Evolutionary conservation across 2,113 vertebrate genomes (phyloP), one percentile per base, ranked within the genome.

Genomic region (Nematolebias whitei): DNA sequence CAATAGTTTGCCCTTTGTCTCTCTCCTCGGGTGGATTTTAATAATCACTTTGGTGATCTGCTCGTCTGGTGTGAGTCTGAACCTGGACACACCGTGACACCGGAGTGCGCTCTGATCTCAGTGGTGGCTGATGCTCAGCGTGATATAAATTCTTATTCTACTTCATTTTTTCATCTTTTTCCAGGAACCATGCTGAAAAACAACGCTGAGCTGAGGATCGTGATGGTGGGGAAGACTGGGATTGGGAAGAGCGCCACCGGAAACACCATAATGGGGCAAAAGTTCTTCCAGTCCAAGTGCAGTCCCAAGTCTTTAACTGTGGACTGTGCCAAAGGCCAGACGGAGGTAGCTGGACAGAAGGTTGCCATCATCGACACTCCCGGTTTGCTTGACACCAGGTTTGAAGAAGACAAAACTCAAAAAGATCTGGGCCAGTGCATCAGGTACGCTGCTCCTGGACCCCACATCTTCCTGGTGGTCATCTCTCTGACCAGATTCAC

Each of bases 381-480:
- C 9, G 50, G 50, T n/a, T n/a, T 38, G n/a, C n/a, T 55, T 20
- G 32, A 55, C 29, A 55, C 26, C 50, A 53, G 15, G 16, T 53
- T 32, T n/a, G 26, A 3, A 2, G 8, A n/a, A 16, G 16, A 35
- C 4, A 53, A 32, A 32, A 29, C 50, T 32, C 7, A 23, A 9
- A 32, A 32, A 44, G 24, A 47, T 45, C 8, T 60, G 24, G 13
- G 24, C 22, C 40, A 60, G 43, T 60, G 57, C 12, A 19, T 60
- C 39, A 8, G 2, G 7, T 47, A 45, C 29, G 23, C 57, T n/a
- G 11, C 57, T 20, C 57, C 57, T 32, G 57, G 57, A 45, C 57
- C 57, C 11, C 57, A 60, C 16, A 26, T 60, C 57, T 47, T 60
- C 57, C 43, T 60, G 41, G 57, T 60, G 57, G 24, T 60, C 43